A percentile compares a stretch with the other conserved stretches of the same genome.
Evolutionary conservation across 2,888 invertebrate species (phyloP).

Genomic region (Sepioteuthis lessoniana): DNA sequence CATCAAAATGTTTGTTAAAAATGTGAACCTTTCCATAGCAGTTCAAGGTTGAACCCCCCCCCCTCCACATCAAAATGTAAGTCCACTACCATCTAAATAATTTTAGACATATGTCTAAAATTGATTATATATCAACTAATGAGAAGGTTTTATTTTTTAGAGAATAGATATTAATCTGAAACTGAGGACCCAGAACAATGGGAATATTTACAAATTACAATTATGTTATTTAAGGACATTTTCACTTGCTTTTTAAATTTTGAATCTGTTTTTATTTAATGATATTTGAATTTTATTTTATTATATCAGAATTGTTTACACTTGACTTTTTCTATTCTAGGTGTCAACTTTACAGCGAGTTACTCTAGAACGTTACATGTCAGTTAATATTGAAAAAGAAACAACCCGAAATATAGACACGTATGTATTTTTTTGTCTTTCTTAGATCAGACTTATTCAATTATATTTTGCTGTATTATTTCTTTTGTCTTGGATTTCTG

Average conservation of each 20-base stretch:
- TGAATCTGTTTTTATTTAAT: background rate
- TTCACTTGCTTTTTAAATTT: background rate
- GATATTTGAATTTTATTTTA: background rate
- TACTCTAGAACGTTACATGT: background rate
- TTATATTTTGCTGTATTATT: background rate
- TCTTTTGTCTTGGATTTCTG: background rate
- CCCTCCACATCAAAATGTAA: too few species aligned
- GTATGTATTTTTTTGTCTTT: background rate
- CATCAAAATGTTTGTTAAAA: too few species aligned
- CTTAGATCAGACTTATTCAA: background rate
- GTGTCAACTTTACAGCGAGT: conserved; percentile 41
- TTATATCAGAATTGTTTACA: background rate
- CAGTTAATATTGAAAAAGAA: background rate
- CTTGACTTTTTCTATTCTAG: background rate
- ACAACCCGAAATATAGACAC: background rate
- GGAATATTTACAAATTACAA: too few species aligned
- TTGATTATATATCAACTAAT: too few species aligned
- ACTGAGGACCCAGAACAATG: too few species aligned
- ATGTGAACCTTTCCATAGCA: too few species aligned
- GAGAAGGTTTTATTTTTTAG: too few species aligned
- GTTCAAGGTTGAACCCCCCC: too few species aligned
- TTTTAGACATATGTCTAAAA: too few species aligned
- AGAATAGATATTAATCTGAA: too few species aligned
- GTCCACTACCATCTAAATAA: too few species aligned
- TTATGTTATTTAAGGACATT: background rate